Conservation (phyloP, 2,797 vertebrate species). For the Chanos chanos region DNA sequence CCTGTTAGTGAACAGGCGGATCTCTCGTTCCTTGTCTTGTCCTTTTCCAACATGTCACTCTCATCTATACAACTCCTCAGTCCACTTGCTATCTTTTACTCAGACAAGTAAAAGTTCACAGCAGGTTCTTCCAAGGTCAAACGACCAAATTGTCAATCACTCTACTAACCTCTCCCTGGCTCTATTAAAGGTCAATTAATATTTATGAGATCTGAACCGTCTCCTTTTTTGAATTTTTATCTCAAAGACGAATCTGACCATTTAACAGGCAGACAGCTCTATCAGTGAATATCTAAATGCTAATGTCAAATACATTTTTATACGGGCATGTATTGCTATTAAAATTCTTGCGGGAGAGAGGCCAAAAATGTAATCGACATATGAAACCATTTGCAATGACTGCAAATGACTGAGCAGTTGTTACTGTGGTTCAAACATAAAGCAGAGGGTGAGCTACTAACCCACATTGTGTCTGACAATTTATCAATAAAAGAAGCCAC, state of each 20-base stretch:
- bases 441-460: too few relatives aligned
- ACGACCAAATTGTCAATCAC: constrained; percentile 13
- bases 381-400: too few relatives aligned
- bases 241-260: neutral
- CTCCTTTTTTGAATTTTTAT: neutral
- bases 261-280: neutral
- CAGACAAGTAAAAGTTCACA: neutral
- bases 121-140: constrained; percentile 14
- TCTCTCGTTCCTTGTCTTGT: too few relatives aligned
- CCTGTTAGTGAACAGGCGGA: too few relatives aligned
- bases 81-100: too few relatives aligned
- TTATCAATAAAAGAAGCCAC: too few relatives aligned
- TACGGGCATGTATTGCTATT: too few relatives aligned
- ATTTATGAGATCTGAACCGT: constrained; percentile 17
- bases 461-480: too few relatives aligned
- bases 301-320: neutral
- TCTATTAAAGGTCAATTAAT: constrained; percentile 27
- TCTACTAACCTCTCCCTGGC: constrained; percentile 5
- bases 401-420: too few relatives aligned
- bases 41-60: neutral
- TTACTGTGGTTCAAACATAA: too few relatives aligned
- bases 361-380: too few relatives aligned
- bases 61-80: constrained; percentile 15
- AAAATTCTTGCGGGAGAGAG: too few relatives aligned
- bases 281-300: neutral